Evolutionary conservation across 2,113 vertebrate genomes (phyloP), one percentile per base, ranked within the genome.

Genomic region (Sturnira hondurensis): DNA sequence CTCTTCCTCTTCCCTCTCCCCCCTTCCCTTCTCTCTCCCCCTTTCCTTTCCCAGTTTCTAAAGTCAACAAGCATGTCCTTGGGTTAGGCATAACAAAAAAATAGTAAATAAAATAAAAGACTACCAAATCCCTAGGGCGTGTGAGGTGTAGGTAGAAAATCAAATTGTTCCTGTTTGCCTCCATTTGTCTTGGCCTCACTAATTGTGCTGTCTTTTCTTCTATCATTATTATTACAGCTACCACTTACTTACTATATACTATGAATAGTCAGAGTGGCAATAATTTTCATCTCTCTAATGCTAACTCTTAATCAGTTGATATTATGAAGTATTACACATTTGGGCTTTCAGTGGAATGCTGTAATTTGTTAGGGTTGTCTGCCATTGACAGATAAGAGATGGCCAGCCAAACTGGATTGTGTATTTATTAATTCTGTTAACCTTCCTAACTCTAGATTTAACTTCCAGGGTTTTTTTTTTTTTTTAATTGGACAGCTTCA

Each of bases 341-440:
- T 93, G 45, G 71, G 17, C 33, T 90, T 85, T 87, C 47, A 93
- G 71, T 1, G 52, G 63, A 95, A 38, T 90, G 63, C 16, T 78
- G 9, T 91, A 71, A 63, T 84, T 16, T 95, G 3, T 76, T 83
- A 82, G n/a, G 16, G 2, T 78, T 81, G 36, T 80, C 15, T 91
- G 50, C 68, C 68, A 76, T 84, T 84, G 43, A 74, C 16, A 82
- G 10, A 7, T 73, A 56, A 52, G 4, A 77, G 50, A 81, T 67
- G n/a, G 43, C 45, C 58, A 86, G 19, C 33, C 71, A 65, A 83
- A 2, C 56, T 91, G 61, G 5, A 26, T 67, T 85, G 7, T 81
- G 8, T 92, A 45, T 83, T 84, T 85, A 73, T 84, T 84, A 33
- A 76, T 95, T 93, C 65, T 83, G 7, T 83, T 93, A 91, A 91